phyloP scores from a whole-genome alignment of 2,113 vertebrate species.

The Phalacrocorax carbo region DNA sequence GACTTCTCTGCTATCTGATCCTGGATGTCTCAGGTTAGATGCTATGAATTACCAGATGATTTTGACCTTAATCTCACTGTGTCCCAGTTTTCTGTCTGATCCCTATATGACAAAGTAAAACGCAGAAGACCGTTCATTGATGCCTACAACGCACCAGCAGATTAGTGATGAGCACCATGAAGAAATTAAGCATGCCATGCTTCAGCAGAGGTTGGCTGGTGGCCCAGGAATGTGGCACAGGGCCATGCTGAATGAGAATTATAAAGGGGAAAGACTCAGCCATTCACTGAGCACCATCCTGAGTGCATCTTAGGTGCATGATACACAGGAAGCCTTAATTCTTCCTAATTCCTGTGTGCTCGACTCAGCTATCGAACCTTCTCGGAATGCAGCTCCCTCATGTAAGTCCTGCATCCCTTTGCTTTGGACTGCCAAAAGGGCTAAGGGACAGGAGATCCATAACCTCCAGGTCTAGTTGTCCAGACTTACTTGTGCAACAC shows the following conservation, averaged over 20 bases:
- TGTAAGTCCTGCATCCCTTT: neutral
- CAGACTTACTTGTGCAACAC: neutral
- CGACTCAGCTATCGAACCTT: neutral
- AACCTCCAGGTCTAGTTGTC: neutral
- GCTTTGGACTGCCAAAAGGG: neutral
- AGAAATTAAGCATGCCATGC: neutral
- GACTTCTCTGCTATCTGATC: neutral
- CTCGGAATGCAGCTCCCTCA: neutral
- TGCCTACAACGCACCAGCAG: neutral
- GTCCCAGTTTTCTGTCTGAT: constrained; percentile 10
- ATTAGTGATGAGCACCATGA: neutral
- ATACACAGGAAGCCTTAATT: neutral
- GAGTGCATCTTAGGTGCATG: neutral
- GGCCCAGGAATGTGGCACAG: neutral
- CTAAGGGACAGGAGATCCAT: neutral
- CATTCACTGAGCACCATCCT: neutral
- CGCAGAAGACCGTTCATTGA: neutral
- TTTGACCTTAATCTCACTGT: constrained; percentile 38
- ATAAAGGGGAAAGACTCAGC: neutral
- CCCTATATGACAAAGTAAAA: neutral
- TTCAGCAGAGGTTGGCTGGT: neutral
- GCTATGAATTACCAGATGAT: neutral
- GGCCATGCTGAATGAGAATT: neutral
- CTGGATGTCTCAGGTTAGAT: neutral
- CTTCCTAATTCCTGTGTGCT: neutral